These are phyloP conservation scores for Gymnodraco acuticeps DNA, from an alignment of 2,797 vertebrate species.

Conservation along the genomic window DNA sequence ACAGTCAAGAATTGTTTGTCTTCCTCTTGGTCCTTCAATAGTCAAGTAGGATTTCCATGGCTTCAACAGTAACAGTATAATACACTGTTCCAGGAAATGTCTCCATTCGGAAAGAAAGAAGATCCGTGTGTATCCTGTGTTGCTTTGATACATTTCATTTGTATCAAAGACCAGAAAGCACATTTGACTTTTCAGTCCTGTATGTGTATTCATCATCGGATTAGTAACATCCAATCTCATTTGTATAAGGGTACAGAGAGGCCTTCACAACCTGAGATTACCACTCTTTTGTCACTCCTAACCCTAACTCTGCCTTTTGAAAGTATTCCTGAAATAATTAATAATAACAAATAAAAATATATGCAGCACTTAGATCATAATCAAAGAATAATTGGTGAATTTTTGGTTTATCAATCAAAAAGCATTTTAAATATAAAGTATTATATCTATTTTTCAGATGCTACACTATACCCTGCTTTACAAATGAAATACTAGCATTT, in stretches of 20 bases:
- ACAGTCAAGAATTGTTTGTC: background rate
- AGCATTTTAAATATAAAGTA: too few species aligned
- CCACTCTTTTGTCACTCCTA: too few species aligned
- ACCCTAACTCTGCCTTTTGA: too few species aligned
- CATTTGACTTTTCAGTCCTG: background rate
- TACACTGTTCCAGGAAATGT: background rate
- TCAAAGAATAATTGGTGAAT: too few species aligned
- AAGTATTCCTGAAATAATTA: background rate
- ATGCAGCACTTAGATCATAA: too few species aligned
- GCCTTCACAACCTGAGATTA: too few species aligned
- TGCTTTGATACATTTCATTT: background rate
- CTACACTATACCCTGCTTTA: background rate
- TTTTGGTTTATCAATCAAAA: too few species aligned
- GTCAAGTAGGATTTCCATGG: background rate
- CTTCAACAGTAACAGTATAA: background rate
- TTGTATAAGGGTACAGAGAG: too few species aligned
- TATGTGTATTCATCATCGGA: background rate
- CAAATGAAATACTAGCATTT: background rate
- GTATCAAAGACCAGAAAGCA: background rate
- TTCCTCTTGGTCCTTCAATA: background rate
- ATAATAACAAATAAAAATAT: background rate
- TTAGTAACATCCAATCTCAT: too few species aligned
- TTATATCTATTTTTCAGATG: too few species aligned
- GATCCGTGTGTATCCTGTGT: background rate
- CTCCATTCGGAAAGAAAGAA: background rate